phyloP scores from a whole-genome alignment of 2,888 invertebrate species.

The Thera britannica region DNA sequence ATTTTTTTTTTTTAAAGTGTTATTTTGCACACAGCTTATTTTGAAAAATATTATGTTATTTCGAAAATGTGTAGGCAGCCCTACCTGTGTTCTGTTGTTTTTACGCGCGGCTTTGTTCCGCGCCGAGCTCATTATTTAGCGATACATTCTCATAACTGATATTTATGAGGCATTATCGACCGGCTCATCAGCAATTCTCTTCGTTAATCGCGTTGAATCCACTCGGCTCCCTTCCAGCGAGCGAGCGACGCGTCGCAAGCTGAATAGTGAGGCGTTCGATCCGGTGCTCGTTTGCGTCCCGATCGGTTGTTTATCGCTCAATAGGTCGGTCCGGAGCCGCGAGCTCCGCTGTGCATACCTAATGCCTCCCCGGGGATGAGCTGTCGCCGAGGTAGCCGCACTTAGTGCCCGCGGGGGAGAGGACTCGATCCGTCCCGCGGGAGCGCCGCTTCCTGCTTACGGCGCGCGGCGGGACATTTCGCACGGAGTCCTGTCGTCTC shows the following conservation, averaged over 20 bases:
- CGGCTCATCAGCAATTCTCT: conserved; percentile 44
- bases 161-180: conserved; percentile 42
- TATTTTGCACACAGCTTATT: no score
- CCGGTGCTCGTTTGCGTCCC: conserved; percentile 9
- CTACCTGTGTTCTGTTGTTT: conserved; percentile 24
- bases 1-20: no score
- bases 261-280: conserved; percentile 3
- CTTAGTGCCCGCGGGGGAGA: conserved; percentile 20
- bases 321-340: conserved; percentile 19
- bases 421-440: conserved; percentile 24
- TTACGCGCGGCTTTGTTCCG: conserved; percentile 35
- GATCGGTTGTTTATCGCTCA: conserved; percentile 46
- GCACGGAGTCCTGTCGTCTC: neutral
- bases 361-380: conserved; percentile 14
- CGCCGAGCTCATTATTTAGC: conserved; percentile 44
- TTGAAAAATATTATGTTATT: no score
- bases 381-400: conserved; percentile 4
- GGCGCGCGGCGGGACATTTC: conserved; percentile 9
- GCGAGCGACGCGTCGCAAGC: conserved; percentile 9
- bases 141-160: conserved; percentile 48
- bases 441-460: conserved; percentile 20
- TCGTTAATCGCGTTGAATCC: conserved; percentile 8
- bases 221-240: conserved; percentile 1
- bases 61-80: neutral
- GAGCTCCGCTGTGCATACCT: conserved; percentile 23